Percentiles rank a stretch among this genome's conserved stretches.
phyloP scores from a whole-genome alignment of 1,140 invertebrate genomes.

The Aphelinus atriplicis region DNA sequence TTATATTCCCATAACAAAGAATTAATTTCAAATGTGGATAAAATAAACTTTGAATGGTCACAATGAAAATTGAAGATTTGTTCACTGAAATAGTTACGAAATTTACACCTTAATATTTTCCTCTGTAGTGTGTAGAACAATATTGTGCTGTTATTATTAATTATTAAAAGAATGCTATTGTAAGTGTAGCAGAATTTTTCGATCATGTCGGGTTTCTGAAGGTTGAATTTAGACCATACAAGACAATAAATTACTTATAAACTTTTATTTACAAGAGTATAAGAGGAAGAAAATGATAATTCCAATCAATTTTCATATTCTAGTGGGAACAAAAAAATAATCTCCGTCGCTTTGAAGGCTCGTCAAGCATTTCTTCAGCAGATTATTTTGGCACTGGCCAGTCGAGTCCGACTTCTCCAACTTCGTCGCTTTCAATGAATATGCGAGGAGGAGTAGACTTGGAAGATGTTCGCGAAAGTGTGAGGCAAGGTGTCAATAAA shows the following conservation, averaged over 20 bases:
- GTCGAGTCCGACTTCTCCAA: constrained; percentile 52
- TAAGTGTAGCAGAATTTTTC: too few relatives aligned
- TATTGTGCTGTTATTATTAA: too few relatives aligned
- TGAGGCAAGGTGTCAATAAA: constrained; percentile 94
- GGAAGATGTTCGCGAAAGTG: constrained; percentile 96
- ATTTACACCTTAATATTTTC: too few relatives aligned
- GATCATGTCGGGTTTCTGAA: too few relatives aligned
- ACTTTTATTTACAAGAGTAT: constrained; percentile 15
- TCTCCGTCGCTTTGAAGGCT: constrained; percentile 85
- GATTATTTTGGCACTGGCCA: constrained; percentile 88
- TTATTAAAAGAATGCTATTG: too few relatives aligned
- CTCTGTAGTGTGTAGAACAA: too few relatives aligned
- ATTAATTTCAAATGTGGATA: too few relatives aligned
- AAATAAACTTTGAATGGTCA: too few relatives aligned
- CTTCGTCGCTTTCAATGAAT: constrained; percentile 56
- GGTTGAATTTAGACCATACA: too few relatives aligned
- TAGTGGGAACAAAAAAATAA: constrained; percentile 75
- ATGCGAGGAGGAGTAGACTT: constrained; percentile 70
- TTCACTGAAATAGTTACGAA: too few relatives aligned
- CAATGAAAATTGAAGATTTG: too few relatives aligned
- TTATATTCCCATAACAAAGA: too few relatives aligned
- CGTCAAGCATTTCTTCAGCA: constrained; percentile 92
- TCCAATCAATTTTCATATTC: constrained; percentile 36
- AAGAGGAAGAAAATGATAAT: constrained; percentile 1
- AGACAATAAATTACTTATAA: neutral